These are phyloP conservation scores for Pseudorectes ferrugineus DNA, from an alignment of 2,113 vertebrate genomes.

Conservation along the genomic window DNA sequence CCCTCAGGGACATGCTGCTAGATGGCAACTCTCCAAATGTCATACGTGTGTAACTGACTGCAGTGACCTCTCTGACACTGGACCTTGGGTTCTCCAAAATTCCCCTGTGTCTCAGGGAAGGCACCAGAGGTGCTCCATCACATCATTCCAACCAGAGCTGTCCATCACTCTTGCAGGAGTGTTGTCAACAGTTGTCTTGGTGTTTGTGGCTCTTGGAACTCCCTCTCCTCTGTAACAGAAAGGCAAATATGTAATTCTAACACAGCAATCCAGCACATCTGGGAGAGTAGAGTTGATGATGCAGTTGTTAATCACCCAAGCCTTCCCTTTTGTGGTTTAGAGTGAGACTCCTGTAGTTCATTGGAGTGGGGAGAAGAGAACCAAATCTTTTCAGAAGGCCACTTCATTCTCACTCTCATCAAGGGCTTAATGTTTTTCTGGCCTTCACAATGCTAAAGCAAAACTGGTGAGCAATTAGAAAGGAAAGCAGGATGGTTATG, in stretches of 20 bases:
- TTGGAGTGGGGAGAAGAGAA: neutral
- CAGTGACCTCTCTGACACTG: neutral
- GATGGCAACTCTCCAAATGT: neutral
- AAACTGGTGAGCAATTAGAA: neutral
- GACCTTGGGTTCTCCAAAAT: neutral
- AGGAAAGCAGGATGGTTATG: neutral
- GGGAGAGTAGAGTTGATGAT: fast-evolving
- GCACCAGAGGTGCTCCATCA: neutral
- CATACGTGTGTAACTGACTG: neutral
- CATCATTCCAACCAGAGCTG: neutral
- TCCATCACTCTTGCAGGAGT: neutral
- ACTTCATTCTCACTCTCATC: neutral
- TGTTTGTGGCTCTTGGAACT: neutral
- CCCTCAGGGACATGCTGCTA: neutral
- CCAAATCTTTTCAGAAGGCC: neutral
- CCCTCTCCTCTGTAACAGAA: neutral
- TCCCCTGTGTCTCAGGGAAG: neutral
- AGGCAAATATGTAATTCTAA: neutral
- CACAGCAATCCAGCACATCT: neutral
- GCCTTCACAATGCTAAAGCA: neutral
- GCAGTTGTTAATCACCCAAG: neutral
- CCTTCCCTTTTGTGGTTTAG: neutral
- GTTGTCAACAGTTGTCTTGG: neutral
- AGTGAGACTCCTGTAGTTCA: neutral
- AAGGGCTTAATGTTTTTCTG: neutral